These are phyloP conservation scores for Galeruca laticollis DNA, from an alignment of 2,888 invertebrate species.

Conservation along the genomic window DNA sequence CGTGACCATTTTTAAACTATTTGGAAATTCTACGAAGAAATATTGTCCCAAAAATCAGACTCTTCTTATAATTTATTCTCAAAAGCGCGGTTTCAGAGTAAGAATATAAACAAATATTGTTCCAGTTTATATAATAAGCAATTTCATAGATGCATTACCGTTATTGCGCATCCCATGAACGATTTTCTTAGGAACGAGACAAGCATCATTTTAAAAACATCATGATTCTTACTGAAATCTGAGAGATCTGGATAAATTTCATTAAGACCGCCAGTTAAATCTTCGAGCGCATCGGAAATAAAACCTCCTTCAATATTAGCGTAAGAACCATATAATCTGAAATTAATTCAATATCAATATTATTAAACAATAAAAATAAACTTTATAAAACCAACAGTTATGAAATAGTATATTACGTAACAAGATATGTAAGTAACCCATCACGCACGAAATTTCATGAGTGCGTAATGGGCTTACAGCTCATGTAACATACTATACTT, in stretches of 20 bases:
- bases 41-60: too few species aligned
- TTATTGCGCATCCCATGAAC: slow-evolving; percentile 94
- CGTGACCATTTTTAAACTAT: too few species aligned
- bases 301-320: slow-evolving; percentile 83
- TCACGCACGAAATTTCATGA: too few species aligned
- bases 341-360: slow-evolving; percentile 2
- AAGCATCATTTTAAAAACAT: slow-evolving; percentile 85
- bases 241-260: slow-evolving; percentile 71
- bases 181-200: slow-evolving; percentile 91
- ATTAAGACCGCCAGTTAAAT: slow-evolving; percentile 94
- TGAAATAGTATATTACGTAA: too few species aligned
- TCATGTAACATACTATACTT: too few species aligned
- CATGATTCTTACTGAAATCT: slow-evolving; percentile 56
- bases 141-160: slow-evolving; percentile 68
- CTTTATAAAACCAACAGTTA: background rate
- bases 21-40: too few species aligned
- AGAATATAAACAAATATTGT: too few species aligned
- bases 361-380: background rate
- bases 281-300: slow-evolving; percentile 97
- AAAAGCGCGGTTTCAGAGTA: slow-evolving; percentile 22
- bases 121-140: too few species aligned
- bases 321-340: slow-evolving; percentile 51
- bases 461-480: too few species aligned
- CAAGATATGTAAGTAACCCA: too few species aligned
- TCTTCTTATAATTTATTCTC: too few species aligned